A percentile compares a stretch with the other conserved stretches of the same genome.
Evolutionary conservation across 2,113 vertebrate species (phyloP).

Genomic region (Haliaeetus leucogaster): DNA sequence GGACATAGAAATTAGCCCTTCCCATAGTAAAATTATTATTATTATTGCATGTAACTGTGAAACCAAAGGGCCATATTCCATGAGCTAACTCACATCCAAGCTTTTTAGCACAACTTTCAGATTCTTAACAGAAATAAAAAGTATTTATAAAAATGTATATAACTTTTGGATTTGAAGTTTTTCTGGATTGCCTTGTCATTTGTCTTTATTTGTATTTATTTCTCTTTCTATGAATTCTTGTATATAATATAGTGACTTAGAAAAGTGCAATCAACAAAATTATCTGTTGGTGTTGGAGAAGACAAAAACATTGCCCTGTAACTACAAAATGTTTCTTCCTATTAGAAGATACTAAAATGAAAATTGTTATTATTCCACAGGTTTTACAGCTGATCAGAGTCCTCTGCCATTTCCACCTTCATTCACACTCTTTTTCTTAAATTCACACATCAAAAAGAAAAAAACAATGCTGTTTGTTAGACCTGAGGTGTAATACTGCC

Average conservation of each 20-base stretch:
- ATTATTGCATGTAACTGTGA: neutral
- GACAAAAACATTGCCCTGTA: neutral
- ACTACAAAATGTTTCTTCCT: neutral
- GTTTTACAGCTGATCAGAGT: neutral
- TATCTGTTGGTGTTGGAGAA: neutral
- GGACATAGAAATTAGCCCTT: neutral
- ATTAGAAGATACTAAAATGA: neutral
- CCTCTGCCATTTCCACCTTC: neutral
- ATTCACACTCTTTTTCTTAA: neutral
- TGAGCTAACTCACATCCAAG: neutral
- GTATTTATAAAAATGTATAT: neutral
- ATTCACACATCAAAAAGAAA: neutral
- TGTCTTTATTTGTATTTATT: neutral
- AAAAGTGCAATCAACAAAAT: neutral
- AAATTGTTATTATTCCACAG: neutral
- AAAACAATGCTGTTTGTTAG: neutral
- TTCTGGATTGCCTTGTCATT: neutral
- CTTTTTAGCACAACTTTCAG: neutral
- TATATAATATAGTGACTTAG: neutral
- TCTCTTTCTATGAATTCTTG: neutral
- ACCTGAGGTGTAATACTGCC: neutral
- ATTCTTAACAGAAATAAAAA: neutral
- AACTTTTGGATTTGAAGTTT: neutral
- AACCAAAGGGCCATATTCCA: neutral
- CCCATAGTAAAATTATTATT: neutral